A percentile compares a stretch with the other conserved stretches of the same genome.
These are phyloP conservation scores for Atrina japonica DNA, from an alignment of 2,888 invertebrate species.

Conservation along the genomic window DNA sequence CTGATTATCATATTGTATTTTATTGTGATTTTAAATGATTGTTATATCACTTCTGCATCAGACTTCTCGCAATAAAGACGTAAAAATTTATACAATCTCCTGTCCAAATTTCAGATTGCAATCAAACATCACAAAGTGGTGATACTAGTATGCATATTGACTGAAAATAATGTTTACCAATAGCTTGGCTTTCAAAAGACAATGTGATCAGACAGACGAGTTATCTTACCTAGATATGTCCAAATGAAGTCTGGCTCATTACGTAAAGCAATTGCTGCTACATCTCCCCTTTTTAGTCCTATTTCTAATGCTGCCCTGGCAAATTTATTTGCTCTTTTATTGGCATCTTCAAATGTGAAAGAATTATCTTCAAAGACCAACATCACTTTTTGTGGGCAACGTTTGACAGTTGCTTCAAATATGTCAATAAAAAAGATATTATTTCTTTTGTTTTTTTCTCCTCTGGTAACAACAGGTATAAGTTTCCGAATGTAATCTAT, in stretches of 20 bases:
- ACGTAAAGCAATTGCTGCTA: slow-evolving; percentile 42
- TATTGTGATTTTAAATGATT: too few species aligned
- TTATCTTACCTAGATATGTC: slow-evolving; percentile 39
- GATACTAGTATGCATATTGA: too few species aligned
- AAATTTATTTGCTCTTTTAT: slow-evolving; percentile 68
- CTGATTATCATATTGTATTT: too few species aligned
- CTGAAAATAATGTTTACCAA: too few species aligned
- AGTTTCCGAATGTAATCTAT: slow-evolving; percentile 3
- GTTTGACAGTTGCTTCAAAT: slow-evolving; percentile 62
- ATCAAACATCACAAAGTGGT: too few species aligned
- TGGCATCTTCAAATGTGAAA: slow-evolving; percentile 66
- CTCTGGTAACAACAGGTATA: not conserved
- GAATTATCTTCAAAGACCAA: slow-evolving; percentile 63
- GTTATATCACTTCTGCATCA: too few species aligned
- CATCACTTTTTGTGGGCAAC: slow-evolving; percentile 58
- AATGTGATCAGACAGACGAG: not conserved
- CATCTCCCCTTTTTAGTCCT: slow-evolving; percentile 49
- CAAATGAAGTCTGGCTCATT: slow-evolving; percentile 52
- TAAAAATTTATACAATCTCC: too few species aligned
- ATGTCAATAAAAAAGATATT: slow-evolving; percentile 52
- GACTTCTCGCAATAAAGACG: too few species aligned
- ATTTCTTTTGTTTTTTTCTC: not conserved
- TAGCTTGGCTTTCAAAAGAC: too few species aligned
- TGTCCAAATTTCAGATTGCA: too few species aligned
- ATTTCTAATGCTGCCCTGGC: slow-evolving; percentile 50